phyloP scores from a whole-genome alignment of 2,888 invertebrate genomes.

The Aphodius sticticus region DNA sequence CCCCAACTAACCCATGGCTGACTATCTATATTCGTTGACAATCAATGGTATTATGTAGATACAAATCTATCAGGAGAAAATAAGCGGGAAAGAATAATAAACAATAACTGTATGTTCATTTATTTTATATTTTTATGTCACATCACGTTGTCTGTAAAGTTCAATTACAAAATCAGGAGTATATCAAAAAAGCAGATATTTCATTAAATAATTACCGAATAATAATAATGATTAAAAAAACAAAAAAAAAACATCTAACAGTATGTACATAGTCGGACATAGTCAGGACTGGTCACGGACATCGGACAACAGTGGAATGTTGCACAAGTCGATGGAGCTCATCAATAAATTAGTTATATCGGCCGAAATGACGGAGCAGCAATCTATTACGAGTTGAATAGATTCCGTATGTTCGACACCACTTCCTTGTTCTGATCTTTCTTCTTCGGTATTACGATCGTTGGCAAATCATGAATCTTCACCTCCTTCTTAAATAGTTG shows the following conservation, averaged over 20 bases:
- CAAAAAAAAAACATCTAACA: conserved; percentile 38
- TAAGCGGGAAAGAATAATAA: neutral
- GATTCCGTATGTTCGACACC: conserved; percentile 54
- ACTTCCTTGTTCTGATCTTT: conserved; percentile 51
- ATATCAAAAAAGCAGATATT: conserved; percentile 34
- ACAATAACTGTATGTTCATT: neutral
- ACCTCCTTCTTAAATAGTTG: conserved; percentile 89
- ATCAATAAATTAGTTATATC: conserved; percentile 39
- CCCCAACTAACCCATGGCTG: no score
- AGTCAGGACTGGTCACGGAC: conserved; percentile 42
- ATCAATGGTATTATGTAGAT: no score
- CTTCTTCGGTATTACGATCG: conserved; percentile 64
- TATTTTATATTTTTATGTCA: conserved; percentile 14
- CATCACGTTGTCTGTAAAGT: conserved; percentile 14
- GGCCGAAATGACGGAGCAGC: conserved; percentile 22
- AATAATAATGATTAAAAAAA: conserved; percentile 27
- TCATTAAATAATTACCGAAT: conserved; percentile 36
- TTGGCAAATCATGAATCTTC: conserved; percentile 84
- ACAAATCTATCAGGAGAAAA: no score
- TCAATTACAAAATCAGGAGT: conserved; percentile 6
- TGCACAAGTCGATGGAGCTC: conserved; percentile 37
- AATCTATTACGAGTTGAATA: conserved; percentile 51
- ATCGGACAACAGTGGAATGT: conserved; percentile 45
- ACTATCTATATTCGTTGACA: no score
- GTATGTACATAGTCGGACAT: conserved; percentile 39